Evolutionary conservation across 2,888 invertebrate species (phyloP).

Genomic region (Listrodromus nycthemerus): DNA sequence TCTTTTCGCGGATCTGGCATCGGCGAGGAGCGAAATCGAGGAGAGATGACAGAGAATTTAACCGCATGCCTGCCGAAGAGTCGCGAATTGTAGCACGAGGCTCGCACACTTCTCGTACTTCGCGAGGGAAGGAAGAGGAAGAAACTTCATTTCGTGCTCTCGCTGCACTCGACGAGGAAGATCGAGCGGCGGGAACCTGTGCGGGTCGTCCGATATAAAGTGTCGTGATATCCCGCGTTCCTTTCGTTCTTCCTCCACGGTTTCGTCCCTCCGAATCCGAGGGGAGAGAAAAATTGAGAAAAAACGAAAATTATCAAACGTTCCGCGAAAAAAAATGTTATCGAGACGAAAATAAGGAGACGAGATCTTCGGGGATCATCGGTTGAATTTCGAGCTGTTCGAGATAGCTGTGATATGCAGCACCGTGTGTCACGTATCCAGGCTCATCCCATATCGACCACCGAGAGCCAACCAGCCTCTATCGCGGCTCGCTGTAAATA

Average conservation of each 20-base stretch:
- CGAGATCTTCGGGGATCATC: background rate
- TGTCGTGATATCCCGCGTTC: conserved; percentile 65
- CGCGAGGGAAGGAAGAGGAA: background rate
- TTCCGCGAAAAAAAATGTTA: background rate
- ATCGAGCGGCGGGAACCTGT: conserved; percentile 4
- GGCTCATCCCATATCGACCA: conserved; percentile 76
- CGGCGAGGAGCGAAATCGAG: background rate
- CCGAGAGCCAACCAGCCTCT: conserved; percentile 45
- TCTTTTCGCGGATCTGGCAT: background rate
- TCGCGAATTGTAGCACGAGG: conserved; percentile 57
- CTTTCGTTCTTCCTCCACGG: conserved; percentile 63
- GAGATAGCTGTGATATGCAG: conserved; percentile 36
- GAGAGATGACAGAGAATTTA: conserved; percentile 7
- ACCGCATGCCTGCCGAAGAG: conserved; percentile 56
- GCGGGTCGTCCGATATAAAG: conserved; percentile 19
- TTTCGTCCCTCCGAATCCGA: background rate
- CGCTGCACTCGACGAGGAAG: background rate
- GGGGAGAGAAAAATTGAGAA: background rate
- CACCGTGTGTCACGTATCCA: conserved; percentile 74
- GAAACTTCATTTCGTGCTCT: background rate
- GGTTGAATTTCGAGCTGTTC: background rate
- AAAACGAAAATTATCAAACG: background rate
- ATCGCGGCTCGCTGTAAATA: conserved; percentile 45
- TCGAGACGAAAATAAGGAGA: background rate
- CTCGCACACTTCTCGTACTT: conserved; percentile 34